Evolutionary conservation across 1,140 invertebrate species (phyloP).

Genomic region (Venturia canescens): DNA sequence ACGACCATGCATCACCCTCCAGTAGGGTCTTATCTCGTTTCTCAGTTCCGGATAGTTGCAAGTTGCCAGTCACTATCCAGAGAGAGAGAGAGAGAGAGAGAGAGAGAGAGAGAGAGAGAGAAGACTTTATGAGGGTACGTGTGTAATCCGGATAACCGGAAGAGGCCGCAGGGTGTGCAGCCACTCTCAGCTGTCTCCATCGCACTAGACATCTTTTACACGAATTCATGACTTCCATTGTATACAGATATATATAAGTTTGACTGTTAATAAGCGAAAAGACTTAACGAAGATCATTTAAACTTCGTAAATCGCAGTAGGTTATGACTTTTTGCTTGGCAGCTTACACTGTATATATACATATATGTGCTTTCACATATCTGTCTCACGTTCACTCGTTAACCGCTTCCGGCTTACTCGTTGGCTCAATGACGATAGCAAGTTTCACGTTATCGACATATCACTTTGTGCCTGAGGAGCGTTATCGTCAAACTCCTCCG

Average conservation of each 20-base stretch:
- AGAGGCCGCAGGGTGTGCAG: constrained; percentile 12
- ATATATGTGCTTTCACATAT: background rate
- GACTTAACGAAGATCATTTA: background rate
- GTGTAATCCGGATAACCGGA: constrained; percentile 6
- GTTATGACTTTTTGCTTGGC: background rate
- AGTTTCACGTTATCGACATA: constrained; percentile 19
- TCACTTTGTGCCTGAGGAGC: constrained; percentile 13
- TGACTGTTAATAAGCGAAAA: background rate
- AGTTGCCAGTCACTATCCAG: constrained; percentile 25
- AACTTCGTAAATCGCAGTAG: background rate
- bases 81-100: background rate
- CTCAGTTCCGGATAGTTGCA: constrained; percentile 33
- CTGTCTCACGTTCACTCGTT: constrained; percentile 20
- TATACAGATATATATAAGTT: background rate
- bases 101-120: constrained; percentile 8
- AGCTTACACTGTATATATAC: background rate
- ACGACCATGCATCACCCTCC: constrained; percentile 37
- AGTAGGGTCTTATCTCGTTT: constrained; percentile 35
- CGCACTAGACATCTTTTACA: constrained; percentile 10
- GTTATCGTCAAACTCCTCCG: constrained; percentile 4
- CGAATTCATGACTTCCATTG: background rate
- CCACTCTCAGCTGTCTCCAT: background rate
- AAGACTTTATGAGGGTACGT: background rate
- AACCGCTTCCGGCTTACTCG: constrained; percentile 24
- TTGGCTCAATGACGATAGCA: constrained; percentile 12